Conservation (phyloP, 2,888 invertebrate genomes). For the Calameuta idolon region DNA sequence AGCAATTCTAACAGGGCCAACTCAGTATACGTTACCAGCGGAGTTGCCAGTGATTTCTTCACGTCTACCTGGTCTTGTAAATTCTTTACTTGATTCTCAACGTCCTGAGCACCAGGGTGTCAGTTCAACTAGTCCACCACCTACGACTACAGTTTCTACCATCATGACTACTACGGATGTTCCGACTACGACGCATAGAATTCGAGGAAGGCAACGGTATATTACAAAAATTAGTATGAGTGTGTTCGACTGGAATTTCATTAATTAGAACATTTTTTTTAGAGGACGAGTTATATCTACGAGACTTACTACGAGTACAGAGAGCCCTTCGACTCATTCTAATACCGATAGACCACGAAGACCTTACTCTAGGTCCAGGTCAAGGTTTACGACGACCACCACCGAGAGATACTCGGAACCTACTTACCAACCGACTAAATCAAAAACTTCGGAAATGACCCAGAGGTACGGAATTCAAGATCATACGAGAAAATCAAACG, state of each 20-base stretch:
- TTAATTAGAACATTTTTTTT: constrained; percentile 15
- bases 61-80: constrained; percentile 73
- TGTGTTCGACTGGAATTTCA: neutral
- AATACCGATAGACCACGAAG: constrained; percentile 50
- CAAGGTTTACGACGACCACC: constrained; percentile 52
- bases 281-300: constrained; percentile 49
- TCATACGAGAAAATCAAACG: neutral
- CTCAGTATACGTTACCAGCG: constrained; percentile 70
- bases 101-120: constrained; percentile 26
- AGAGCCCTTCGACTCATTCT: constrained; percentile 36
- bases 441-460: constrained; percentile 49
- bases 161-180: constrained; percentile 26
- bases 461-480: constrained; percentile 40
- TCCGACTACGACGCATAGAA: constrained; percentile 49
- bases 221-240: neutral
- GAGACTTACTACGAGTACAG: constrained; percentile 48
- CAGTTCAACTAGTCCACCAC: constrained; percentile 32
- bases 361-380: constrained; percentile 57
- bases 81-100: constrained; percentile 71
- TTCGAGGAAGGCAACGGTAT: constrained; percentile 53
- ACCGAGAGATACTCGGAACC: constrained; percentile 57
- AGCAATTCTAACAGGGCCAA: constrained; percentile 53
- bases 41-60: constrained; percentile 72
- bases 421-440: constrained; percentile 55
- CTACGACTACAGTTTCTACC: constrained; percentile 40